These are phyloP conservation scores for Myiozetetes cayanensis DNA, from an alignment of 2,113 vertebrate genomes.

Conservation along the genomic window DNA sequence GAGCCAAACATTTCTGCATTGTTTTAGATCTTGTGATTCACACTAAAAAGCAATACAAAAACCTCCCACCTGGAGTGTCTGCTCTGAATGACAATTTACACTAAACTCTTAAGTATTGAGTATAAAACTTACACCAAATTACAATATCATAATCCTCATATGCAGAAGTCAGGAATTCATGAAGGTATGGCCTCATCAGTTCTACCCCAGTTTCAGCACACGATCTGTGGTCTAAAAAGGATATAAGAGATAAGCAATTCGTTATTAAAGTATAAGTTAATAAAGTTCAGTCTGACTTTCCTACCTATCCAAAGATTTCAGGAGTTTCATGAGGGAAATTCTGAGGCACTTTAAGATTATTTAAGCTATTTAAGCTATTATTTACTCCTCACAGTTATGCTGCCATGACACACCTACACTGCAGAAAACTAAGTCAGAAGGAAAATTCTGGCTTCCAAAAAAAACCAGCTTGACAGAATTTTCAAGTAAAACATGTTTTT, in stretches of 20 bases:
- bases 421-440: background rate
- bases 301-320: background rate
- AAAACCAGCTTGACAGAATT: background rate
- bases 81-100: background rate
- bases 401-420: background rate
- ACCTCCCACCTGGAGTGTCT: background rate
- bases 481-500: background rate
- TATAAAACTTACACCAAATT: constrained; percentile 94
- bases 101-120: background rate
- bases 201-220: constrained; percentile 97
- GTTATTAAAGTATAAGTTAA: background rate
- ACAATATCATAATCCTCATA: constrained; percentile 99
- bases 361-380: background rate
- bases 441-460: background rate
- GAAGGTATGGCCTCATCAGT: constrained; percentile 96
- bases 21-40: background rate
- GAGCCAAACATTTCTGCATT: background rate
- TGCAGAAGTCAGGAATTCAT: constrained; percentile 95
- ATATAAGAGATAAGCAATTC: background rate
- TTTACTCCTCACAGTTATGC: background rate
- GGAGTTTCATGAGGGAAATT: background rate
- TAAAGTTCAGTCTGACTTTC: background rate
- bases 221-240: constrained; percentile 91
- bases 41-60: background rate
- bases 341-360: background rate